A percentile compares a stretch with the other conserved stretches of the same genome.
Conservation (phyloP, 2,888 invertebrate genomes). For the Eutolmus rufibarbis region DNA sequence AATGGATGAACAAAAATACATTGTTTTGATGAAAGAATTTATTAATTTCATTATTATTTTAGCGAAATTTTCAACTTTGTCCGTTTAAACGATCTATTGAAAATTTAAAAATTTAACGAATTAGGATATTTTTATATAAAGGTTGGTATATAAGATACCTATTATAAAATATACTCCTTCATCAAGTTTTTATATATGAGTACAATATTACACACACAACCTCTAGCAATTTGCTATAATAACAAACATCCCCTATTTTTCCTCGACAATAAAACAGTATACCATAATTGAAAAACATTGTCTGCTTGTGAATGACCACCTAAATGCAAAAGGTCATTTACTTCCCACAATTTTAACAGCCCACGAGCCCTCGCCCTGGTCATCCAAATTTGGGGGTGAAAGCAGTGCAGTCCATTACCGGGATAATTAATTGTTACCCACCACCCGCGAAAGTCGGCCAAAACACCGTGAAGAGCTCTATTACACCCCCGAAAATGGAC, state of each 20-base stretch:
- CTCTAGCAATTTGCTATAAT: not conserved
- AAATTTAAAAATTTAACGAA: too few relatives aligned
- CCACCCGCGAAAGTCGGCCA: not conserved
- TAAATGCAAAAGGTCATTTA: not conserved
- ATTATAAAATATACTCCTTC: not conserved
- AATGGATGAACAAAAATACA: too few relatives aligned
- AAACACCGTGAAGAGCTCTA: slow-evolving; percentile 11
- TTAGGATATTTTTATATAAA: too few relatives aligned
- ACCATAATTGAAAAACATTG: not conserved
- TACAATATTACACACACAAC: not conserved
- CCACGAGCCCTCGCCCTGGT: not conserved
- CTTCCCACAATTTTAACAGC: not conserved
- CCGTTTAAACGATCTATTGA: too few relatives aligned
- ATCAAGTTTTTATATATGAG: not conserved
- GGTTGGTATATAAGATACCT: not conserved
- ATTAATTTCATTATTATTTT: too few relatives aligned
- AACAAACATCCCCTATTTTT: not conserved
- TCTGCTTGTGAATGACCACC: not conserved
- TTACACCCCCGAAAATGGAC: slow-evolving; percentile 21
- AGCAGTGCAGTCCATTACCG: slow-evolving; percentile 15
- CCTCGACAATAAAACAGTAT: not conserved
- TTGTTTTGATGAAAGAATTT: too few relatives aligned
- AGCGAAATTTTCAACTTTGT: too few relatives aligned
- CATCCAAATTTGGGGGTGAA: not conserved
- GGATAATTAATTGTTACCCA: not conserved